These are phyloP conservation scores for Oncorhynchus mykiss DNA, from an alignment of 2,113 vertebrate genomes.

Conservation along the genomic window DNA sequence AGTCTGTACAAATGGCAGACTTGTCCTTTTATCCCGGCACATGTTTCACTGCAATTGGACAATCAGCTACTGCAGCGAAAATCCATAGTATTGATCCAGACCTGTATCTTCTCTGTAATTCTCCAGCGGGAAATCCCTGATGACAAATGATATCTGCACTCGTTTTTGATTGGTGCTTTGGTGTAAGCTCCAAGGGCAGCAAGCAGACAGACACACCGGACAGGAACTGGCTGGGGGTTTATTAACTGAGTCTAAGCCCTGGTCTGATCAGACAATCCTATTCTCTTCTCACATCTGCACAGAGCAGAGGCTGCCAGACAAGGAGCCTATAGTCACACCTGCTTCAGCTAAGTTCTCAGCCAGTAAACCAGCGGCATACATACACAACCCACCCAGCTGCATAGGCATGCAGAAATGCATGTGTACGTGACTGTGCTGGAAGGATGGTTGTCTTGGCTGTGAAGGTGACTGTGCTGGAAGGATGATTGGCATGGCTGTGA, in stretches of 20 bases:
- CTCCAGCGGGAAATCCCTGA: constrained; percentile 99
- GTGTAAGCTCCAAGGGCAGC: constrained; percentile 95
- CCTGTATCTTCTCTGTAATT: constrained; percentile 99
- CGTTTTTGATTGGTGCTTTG: constrained; percentile 98
- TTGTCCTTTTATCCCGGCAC: constrained; percentile 96
- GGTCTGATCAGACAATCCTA: constrained; percentile 36
- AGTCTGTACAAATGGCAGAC: constrained; percentile 88
- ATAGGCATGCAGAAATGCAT: constrained; percentile 23
- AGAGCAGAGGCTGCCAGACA: constrained; percentile 36
- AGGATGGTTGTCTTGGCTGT: constrained; percentile 46
- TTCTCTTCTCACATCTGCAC: constrained; percentile 44
- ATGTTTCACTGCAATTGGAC: constrained; percentile 98
- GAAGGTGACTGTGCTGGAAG: constrained; percentile 63
- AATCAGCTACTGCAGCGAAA: constrained; percentile 99
- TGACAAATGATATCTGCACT: constrained; percentile 99
- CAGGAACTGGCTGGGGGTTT: constrained; percentile 85
- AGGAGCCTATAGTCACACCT: constrained; percentile 36
- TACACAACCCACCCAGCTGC: constrained; percentile 34
- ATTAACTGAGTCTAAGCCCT: constrained; percentile 86
- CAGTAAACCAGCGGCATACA: not conserved
- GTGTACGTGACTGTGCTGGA: not conserved
- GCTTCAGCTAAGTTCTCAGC: constrained; percentile 42
- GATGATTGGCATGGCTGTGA: not conserved
- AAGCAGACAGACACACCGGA: constrained; percentile 73
- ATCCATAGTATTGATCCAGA: constrained; percentile 98